Base-by-base conservation (phyloP, 2,113 vertebrate genomes). In the Heterocephalus glaber region DNA sequence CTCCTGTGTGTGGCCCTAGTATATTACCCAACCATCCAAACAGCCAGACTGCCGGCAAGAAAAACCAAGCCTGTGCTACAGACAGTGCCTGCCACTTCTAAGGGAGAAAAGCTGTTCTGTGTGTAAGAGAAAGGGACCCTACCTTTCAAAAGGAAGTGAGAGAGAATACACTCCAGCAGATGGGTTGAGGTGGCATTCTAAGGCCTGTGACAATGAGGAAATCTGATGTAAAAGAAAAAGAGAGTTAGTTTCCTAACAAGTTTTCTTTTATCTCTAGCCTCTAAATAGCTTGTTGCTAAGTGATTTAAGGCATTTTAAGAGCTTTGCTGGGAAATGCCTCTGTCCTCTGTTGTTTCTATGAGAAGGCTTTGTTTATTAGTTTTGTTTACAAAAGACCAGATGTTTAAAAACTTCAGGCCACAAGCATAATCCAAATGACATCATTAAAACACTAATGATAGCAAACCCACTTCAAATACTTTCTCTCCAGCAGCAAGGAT, bases 371-470 rank as follows among this genome's bases (percentile, higher is more conserved):
- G 92, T 97, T 97, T 98, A 97, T 97, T 97, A 96, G 94, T 94
- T 97, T 92, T 86, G 38, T 97, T 98, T 97, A 97, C 96, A 96
- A 97, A 97, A 97, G 87, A 90, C 95, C 97, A 98, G 97, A 97
- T 98, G 97, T 97, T 97, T 95, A 87, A 97, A 97, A 97, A 94
- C 93, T 92, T 95, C 97, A 95, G 65, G 85, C 97, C 97, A 96
- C 97, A 98, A 92, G 93, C 90, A 97, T 94, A 96, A 96, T 96
- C 86, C 93, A 89, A 94, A 95, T 97, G 96, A 97, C 93, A 95
- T 98, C 96, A 97, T 97, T 94, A 85, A 95, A 96, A 97, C 93
- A 87, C 97, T 96, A 95, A 96, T 1, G 89, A 94, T 63, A 95
- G 95, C 95, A 96, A 97, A 90, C 63, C 76, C 83, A 96, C 95